Percentiles rank a stretch among this genome's conserved stretches.
Evolutionary conservation across 2,797 vertebrate species (phyloP).

Genomic region (Coracias cyanogaster): DNA sequence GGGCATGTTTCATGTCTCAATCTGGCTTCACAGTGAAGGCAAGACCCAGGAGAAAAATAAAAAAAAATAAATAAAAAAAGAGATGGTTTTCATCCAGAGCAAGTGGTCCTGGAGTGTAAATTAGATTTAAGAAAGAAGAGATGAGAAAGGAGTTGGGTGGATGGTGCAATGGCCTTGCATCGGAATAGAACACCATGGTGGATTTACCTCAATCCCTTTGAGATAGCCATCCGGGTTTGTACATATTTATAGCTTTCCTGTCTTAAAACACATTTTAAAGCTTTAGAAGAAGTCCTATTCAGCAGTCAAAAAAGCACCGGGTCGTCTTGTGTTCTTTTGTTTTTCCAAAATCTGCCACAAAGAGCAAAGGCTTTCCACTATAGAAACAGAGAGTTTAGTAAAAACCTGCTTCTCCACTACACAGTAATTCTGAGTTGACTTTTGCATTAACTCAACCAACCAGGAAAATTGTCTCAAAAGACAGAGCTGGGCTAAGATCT

Average conservation of each 20-base stretch:
- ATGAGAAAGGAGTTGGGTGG: not conserved
- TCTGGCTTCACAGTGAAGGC: not conserved
- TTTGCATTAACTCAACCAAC: not conserved
- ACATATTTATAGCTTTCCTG: not conserved
- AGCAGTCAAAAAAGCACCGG: not conserved
- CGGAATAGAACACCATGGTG: fast-evolving
- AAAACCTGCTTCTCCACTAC: not conserved
- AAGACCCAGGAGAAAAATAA: not conserved
- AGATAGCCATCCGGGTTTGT: not conserved
- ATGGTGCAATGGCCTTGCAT: not conserved
- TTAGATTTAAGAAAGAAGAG: not conserved
- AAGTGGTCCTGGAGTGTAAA: not conserved
- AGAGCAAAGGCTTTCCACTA: not conserved
- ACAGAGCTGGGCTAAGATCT: not conserved
- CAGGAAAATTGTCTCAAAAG: not conserved
- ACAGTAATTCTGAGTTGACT: not conserved
- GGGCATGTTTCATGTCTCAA: not conserved
- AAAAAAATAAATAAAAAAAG: too few relatives aligned
- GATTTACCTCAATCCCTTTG: not conserved
- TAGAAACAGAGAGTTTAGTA: not conserved
- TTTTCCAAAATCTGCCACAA: not conserved
- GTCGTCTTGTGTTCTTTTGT: not conserved
- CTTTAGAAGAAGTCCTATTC: not conserved
- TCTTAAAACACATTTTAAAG: not conserved
- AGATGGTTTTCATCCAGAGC: not conserved